Base-by-base conservation (phyloP, 2,888 invertebrate genomes). In the Drosophila putrida region DNA sequence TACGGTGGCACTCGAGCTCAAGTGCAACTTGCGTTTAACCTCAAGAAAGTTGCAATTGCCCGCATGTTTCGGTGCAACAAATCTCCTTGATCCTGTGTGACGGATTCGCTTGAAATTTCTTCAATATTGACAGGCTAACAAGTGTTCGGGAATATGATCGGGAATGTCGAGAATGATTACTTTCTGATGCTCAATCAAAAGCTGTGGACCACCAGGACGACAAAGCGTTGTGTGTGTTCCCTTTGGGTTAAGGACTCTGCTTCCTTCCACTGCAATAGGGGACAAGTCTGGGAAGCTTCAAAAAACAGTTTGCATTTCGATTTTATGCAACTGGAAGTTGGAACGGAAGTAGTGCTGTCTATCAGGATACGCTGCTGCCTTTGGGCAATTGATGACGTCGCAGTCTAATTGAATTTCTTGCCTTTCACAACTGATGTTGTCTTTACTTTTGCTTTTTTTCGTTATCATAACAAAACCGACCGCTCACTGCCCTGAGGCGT, bases 131-230 rank as follows among this genome's bases (percentile, higher is more conserved):
- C 82, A 82, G 88, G 77, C 77, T 76, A 88, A 90, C 90, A 90
- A 90, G 90, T 90, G 90, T 81, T 80, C n/a, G n/a, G n/a, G n/a
- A n/a, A 81, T 89, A 78, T 71, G 90, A 90, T 83, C 88, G 73
- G 74, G 73, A 54, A 41, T 58, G 46, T 75, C 66, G 60, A 50
- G 75, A 63, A 60, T 79, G 77, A 75, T 78, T 74, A 68, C 75
- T 77, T 75, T 43, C 57, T 80, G 81, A 75, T 80, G 85, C 86
- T 58, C 80, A 74, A 82, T 80, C 76, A 74, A 82, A 86, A 70
- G 76, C 78, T 80, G 70, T 28, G 11, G 20, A 88, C 89, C 89
- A 90, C 89, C 89, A 68, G 55, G 74, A 68, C 67, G 66, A 39
- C 11, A 13, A 49, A 68, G 41, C 75, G 38, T 82, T 64, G 77